Percentiles rank a stretch among this genome's conserved stretches.
Conservation (phyloP, 2,888 invertebrate genomes). For the Drosophila anomelani region DNA sequence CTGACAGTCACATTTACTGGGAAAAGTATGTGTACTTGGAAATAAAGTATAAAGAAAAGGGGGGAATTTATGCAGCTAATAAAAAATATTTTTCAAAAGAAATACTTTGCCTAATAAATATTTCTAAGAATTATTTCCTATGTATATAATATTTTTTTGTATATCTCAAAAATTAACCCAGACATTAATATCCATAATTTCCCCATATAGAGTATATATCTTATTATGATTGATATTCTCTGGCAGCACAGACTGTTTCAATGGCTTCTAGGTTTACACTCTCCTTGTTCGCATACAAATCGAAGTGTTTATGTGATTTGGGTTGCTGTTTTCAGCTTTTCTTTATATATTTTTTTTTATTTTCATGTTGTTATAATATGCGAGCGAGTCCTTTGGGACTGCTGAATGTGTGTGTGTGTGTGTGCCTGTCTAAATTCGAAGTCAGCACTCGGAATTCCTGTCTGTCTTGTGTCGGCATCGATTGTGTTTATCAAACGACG, state of each 20-base stretch:
- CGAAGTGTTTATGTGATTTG: conserved; percentile 61
- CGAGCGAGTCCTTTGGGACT: conserved; percentile 17
- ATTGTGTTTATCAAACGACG: conserved; percentile 60
- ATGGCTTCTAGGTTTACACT: conserved; percentile 29
- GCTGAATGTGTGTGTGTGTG: too few relatives aligned
- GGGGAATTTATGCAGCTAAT: background rate
- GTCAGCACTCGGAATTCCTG: conserved; percentile 15
- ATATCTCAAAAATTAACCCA: background rate
- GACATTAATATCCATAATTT: background rate
- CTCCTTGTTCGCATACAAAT: conserved; percentile 51
- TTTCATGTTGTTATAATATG: conserved; percentile 30
- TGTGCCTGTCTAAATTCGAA: conserved; percentile 23
- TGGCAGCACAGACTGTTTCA: conserved; percentile 39
- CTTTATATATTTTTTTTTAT: background rate
- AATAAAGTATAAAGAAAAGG: background rate
- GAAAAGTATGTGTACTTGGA: conserved; percentile 2
- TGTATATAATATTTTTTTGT: too few relatives aligned
- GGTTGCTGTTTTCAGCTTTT: conserved; percentile 19
- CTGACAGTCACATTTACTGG: conserved; percentile 10
- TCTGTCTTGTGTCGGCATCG: conserved; percentile 27
- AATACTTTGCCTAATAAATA: background rate
- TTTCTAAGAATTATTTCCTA: background rate
- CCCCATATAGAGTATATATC: background rate
- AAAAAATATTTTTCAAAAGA: background rate
- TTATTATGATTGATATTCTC: conserved; percentile 10